Conservation (phyloP, 35 echinoderm and acorn worm genomes). For the Strongylocentrotus purpuratus region DNA sequence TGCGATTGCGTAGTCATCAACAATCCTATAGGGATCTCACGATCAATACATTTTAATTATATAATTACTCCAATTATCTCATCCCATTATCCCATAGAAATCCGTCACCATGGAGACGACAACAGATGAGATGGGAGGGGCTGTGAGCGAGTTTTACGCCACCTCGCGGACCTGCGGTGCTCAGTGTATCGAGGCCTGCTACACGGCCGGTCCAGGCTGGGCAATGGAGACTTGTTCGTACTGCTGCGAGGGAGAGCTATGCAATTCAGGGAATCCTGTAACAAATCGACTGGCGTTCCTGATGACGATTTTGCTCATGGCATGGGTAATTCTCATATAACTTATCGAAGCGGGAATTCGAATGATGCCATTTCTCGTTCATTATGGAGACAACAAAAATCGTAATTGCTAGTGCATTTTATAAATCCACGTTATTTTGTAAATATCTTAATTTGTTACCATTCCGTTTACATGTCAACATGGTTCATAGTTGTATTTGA, state of each 20-base stretch:
- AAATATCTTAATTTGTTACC: background rate
- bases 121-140: background rate
- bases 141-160: background rate
- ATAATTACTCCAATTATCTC: background rate
- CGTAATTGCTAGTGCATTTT: background rate
- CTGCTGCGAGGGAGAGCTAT: conserved; percentile 22
- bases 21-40: too few species aligned
- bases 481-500: background rate
- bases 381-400: background rate
- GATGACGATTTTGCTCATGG: background rate
- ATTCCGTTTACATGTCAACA: background rate
- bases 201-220: background rate
- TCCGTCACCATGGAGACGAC: background rate
- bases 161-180: background rate
- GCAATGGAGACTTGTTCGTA: background rate
- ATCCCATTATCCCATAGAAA: background rate
- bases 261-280: background rate
- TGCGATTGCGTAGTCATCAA: too few species aligned
- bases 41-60: too few species aligned
- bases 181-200: background rate
- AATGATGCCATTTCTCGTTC: background rate
- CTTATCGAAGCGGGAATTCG: background rate
- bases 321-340: background rate
- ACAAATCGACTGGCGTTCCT: background rate
- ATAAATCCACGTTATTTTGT: background rate